A percentile compares a stretch with the other conserved stretches of the same genome.
Evolutionary conservation across 2,113 vertebrate genomes (phyloP).

Genomic region (Apodemus speciosus): DNA sequence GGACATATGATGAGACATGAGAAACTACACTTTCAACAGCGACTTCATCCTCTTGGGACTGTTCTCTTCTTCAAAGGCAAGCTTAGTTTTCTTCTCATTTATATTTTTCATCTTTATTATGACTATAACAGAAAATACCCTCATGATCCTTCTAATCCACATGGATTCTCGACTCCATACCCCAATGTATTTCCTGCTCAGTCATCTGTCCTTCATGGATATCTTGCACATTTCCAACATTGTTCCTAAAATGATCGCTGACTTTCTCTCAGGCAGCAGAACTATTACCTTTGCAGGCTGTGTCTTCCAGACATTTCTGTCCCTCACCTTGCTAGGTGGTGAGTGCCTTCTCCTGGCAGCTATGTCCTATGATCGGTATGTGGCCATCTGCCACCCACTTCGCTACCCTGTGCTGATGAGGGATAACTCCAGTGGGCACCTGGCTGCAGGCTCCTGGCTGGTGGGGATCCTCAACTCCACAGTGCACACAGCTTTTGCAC

Average conservation of each 20-base stretch:
- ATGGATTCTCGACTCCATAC: neutral
- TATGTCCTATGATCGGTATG: constrained; percentile 44
- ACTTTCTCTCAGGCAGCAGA: constrained; percentile 57
- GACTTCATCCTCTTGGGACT: constrained; percentile 56
- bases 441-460: constrained; percentile 41
- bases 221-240: constrained; percentile 60
- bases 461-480: neutral
- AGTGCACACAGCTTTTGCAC: neutral
- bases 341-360: constrained; percentile 46
- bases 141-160: constrained; percentile 5
- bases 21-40: constrained; percentile 36
- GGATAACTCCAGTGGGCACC: neutral
- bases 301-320: constrained; percentile 53
- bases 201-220: constrained; percentile 58
- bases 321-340: neutral
- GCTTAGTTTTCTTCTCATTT: neutral
- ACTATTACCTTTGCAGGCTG: constrained; percentile 47
- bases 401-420: neutral
- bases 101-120: neutral
- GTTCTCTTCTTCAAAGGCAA: constrained; percentile 9
- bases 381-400: neutral
- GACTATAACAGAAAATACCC: constrained; percentile 16
- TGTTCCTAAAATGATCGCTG: neutral
- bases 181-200: constrained; percentile 26
- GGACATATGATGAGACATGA: neutral